These are phyloP conservation scores for Bucco capensis DNA, from an alignment of 2,113 vertebrate genomes.

Conservation along the genomic window DNA sequence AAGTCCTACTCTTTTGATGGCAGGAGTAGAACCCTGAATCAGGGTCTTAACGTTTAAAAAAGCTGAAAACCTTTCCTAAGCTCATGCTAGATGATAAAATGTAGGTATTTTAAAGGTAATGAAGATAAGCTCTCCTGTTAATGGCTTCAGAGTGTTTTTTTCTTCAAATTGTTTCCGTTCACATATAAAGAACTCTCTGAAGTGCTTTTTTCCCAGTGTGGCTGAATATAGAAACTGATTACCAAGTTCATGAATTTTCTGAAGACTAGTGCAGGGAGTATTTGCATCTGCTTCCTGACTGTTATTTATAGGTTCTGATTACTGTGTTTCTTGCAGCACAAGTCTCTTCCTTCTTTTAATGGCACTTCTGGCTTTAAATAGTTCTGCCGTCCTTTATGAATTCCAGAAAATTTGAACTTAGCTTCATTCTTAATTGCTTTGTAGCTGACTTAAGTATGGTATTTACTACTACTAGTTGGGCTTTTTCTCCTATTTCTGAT, in stretches of 20 bases:
- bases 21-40: background rate
- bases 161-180: slow-evolving; percentile 32
- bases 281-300: slow-evolving; percentile 51
- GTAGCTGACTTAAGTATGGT: background rate
- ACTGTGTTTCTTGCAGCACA: slow-evolving; percentile 23
- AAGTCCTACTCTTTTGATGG: background rate
- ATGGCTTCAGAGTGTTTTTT: slow-evolving; percentile 17
- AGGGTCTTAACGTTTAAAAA: background rate
- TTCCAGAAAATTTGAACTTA: background rate
- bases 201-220: slow-evolving; percentile 11
- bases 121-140: slow-evolving; percentile 39
- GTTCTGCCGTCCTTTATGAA: background rate
- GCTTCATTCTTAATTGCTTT: background rate
- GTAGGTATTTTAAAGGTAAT: slow-evolving; percentile 39
- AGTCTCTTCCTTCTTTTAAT: slow-evolving; percentile 12
- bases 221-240: slow-evolving; percentile 60
- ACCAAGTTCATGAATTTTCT: slow-evolving; percentile 53
- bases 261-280: slow-evolving; percentile 22
- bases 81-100: background rate
- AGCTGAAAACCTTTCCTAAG: background rate
- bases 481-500: background rate
- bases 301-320: slow-evolving; percentile 54
- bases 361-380: slow-evolving; percentile 31
- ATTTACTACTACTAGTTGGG: background rate
- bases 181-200: slow-evolving; percentile 41